Evolutionary conservation across 2,113 vertebrate genomes (phyloP), one percentile per base, ranked within the genome.

Genomic region (Siniperca knerii): DNA sequence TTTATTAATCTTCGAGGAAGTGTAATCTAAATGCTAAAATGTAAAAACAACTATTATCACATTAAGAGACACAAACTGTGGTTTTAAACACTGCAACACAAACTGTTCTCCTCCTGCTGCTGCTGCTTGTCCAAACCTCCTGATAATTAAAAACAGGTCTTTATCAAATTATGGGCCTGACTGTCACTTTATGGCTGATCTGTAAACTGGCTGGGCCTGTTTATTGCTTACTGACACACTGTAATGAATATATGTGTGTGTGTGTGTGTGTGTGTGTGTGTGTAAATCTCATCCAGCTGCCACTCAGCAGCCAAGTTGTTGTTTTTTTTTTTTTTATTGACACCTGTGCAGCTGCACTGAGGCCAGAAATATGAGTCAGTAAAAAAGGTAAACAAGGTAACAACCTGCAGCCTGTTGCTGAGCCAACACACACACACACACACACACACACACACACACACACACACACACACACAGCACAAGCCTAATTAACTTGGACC

Each of bases 301-400:
- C 23, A 29, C 25, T 42, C 42, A 42, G 61, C 18, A 21, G 16
- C 35, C 25, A 42, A 4, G 12, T 29, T 29, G 29, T 29, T 29
- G 29, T 1, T n/a, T 25, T 25, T 29, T 29, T 67, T 42, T 23
- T 60, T 42, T 12, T 20, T 29, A 2, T 6, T 58, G 18, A 37
- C 20, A 44, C 4, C 13, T 25, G 54, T 42, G 25, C 11, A 8
- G 21, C 48, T 71, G 48, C 29, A 71, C 46, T 4, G 46, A 25
- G 9, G 2, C 15, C 48, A 25, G 35, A 50, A 72, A 52, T 7
- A 76, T 29, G n/a, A 16, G 18, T 7, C 20, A 12, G 44, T 67
- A 29, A 12, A 65, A 50, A 68, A 75, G 33, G 78, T 77, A 72
- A 77, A 86, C 58, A 65, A 15, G 46, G 40, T 7, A 18, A 37